Base-by-base conservation (phyloP, 2,888 invertebrate species). In the Hemaris fuciformis region DNA sequence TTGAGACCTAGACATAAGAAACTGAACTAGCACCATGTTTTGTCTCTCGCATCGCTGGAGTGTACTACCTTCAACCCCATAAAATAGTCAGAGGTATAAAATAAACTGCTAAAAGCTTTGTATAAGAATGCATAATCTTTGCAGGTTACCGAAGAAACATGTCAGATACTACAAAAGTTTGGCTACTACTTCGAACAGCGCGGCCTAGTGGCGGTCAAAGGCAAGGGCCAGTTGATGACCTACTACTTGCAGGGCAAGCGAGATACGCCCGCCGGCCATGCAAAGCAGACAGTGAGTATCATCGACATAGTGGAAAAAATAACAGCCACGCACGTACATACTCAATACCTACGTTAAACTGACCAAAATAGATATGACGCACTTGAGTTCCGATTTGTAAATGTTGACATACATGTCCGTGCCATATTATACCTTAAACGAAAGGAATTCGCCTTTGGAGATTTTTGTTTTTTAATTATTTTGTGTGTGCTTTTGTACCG, bases 221-320 rank as follows among this genome's bases (percentile, higher is more conserved):
- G 99, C 71, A 99, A 99, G 89, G 99, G 99, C 13, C 97, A 98
- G 83, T 94, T 99, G 63, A 97, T 98, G 95, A 99, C 99, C 1
- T 99, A 98, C 88, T 99, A 98, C 83, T 91, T 99, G 69, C 93
- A 94, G 81, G 96, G 95, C 70, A 93, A 93, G 80, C 86, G 88
- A 3, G 85, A 86, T 65, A 65, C 72, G 1, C 70, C 76, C 64
- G 63, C 66, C 45, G 63, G 62, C 25, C 68, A 70, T 20, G 38
- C 65, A 42, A 77, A 75, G 64, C 66, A 73, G 43, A 66, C 68
- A 41, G 85, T 85, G 63, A 80, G 83, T 80, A 73, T 60, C 31
- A 34, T n/a, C 13, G 23, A 13, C 43, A 13, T 15, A 34, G 18
- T 43, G 42, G 45, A 10, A 31, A 45, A 22, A 13, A 27, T n/a